Base-by-base conservation (phyloP, 1,140 invertebrate species). In the Procambarus virginalis region DNA sequence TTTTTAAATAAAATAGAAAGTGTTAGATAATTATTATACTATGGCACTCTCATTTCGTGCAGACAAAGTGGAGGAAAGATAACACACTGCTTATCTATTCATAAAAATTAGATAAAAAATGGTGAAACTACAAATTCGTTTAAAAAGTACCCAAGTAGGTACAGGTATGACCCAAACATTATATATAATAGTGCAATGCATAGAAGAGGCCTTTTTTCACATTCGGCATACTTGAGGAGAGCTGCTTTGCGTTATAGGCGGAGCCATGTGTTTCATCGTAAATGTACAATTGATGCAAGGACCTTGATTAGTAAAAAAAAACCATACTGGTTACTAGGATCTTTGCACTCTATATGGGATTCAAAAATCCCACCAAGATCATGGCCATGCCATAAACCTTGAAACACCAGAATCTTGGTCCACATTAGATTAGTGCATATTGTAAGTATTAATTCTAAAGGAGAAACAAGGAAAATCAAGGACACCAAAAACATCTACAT, bases 21-120 rank as follows among this genome's bases (percentile, higher is more conserved):
- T 22, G n/a, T 73, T 34, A 73, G 22, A n/a, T 34, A 73, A 17
- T 58, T 17, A 68, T 73, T 73, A 34, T 2, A 73, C 8, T 73
- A 73, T 73, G 68, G 68, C 68, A 73, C 68, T 58, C 55, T 64
- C 60, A 64, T 64, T 73, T 73, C 34, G 68, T 73, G 68, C 68
- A 34, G 22, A 20, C 0, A 73, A 22, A 73, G 8, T 9, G 20
- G 68, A 73, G 10, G 20, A 73, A 73, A 73, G 4, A 5, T 17
- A 17, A 64, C 60, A 64, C 17, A 17, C 14, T 64, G 12, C 12
- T 12, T 17, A 64, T 12, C 12, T 64, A 2, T 17, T 5, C 12
- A 64, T 20, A 2, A 64, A 64, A 17, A 64, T 14, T 14, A 64
- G 17, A 34, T 34, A 73, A 73, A 8, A 73, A 20, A 22, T 73